Conservation (phyloP, 2,888 invertebrate species). For the Crocallis elinguaria region DNA sequence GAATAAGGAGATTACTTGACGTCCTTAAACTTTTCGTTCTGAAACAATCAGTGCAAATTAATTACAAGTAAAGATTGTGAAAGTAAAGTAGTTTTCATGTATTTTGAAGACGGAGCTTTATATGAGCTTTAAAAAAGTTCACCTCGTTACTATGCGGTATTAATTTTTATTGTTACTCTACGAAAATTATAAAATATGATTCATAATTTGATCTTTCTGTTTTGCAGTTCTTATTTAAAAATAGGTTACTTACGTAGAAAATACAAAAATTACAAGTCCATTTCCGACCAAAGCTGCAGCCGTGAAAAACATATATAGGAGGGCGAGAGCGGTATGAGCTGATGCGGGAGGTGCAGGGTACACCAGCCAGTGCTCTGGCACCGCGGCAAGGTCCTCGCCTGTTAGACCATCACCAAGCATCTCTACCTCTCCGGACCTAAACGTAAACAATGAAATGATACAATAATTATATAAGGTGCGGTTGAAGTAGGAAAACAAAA, state of each 20-base stretch:
- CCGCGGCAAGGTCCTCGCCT: conserved; percentile 89
- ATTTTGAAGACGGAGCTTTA: too few relatives aligned
- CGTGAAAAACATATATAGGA: conserved; percentile 91
- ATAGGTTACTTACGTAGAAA: conserved; percentile 87
- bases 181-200: too few relatives aligned
- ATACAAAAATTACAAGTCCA: conserved; percentile 94
- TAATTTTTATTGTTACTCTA: too few relatives aligned
- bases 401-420: conserved; percentile 91
- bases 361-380: conserved; percentile 92
- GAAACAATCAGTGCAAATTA: conserved; percentile 31
- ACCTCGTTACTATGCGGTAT: too few relatives aligned
- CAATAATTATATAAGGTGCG: too few relatives aligned
- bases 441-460: background rate
- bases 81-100: too few relatives aligned
- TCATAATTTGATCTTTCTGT: too few relatives aligned
- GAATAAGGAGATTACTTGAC: conserved; percentile 93
- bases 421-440: conserved; percentile 54
- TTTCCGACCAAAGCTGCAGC: conserved; percentile 91
- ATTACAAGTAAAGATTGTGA: background rate
- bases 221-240: background rate
- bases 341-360: conserved; percentile 93
- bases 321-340: conserved; percentile 91
- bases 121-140: too few relatives aligned
- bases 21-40: conserved; percentile 90
- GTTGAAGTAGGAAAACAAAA: too few relatives aligned